These are phyloP conservation scores for Poeciliopsis prolifica DNA, from an alignment of 2,113 vertebrate genomes.

Conservation along the genomic window DNA sequence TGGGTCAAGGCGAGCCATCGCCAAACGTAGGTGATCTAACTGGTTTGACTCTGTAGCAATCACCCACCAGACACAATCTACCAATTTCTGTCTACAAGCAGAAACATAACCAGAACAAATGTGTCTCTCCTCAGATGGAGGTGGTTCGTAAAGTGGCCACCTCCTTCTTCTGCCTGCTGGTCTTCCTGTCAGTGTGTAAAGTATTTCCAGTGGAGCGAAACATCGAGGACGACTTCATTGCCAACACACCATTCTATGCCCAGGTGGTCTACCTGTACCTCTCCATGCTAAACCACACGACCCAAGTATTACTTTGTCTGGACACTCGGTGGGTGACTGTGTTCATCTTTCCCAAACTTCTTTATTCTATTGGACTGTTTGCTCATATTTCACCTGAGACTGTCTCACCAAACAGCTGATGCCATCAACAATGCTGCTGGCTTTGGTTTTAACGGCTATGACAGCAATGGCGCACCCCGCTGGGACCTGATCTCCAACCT, in stretches of 20 bases:
- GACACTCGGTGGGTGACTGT: constrained; percentile 89
- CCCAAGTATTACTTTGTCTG: constrained; percentile 99
- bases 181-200: constrained; percentile 86
- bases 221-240: constrained; percentile 85
- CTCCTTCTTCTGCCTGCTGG: constrained; percentile 81
- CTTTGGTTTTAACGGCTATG: constrained; percentile 96
- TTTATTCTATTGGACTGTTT: constrained; percentile 6
- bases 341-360: neutral
- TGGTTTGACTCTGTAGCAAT: neutral
- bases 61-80: neutral
- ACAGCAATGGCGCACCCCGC: constrained; percentile 85
- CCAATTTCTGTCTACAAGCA: neutral
- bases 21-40: constrained; percentile 83
- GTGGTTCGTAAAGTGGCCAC: constrained; percentile 88
- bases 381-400: neutral
- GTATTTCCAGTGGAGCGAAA: constrained; percentile 85
- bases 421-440: constrained; percentile 98
- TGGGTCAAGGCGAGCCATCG: constrained; percentile 87
- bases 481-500: constrained; percentile 97
- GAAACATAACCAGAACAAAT: neutral
- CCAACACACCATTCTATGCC: constrained; percentile 85
- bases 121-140: constrained; percentile 78
- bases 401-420: constrained; percentile 83
- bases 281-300: constrained; percentile 91
- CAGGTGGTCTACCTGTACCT: constrained; percentile 91